Percentiles rank a stretch among this genome's conserved stretches.
Conservation (phyloP, 2,888 invertebrate genomes). For the Boloria selene region DNA sequence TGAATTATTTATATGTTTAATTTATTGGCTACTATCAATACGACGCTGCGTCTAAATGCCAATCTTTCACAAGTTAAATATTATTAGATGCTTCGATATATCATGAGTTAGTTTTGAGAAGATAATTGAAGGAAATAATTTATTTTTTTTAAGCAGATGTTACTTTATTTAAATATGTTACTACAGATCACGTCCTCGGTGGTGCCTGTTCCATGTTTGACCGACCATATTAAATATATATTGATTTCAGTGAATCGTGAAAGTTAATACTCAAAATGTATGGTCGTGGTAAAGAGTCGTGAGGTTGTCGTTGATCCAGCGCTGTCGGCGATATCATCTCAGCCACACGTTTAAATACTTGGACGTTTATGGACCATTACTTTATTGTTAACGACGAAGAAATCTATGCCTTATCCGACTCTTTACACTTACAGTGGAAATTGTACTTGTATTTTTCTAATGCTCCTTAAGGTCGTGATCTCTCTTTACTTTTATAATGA, state of each 20-base stretch:
- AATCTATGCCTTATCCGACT: slow-evolving; percentile 31
- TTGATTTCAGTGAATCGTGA: background rate
- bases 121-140: too few species aligned
- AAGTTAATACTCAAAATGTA: background rate
- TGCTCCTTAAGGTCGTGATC: slow-evolving; percentile 41
- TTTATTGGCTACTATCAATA: background rate
- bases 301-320: slow-evolving; percentile 50
- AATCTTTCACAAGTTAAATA: slow-evolving; percentile 4
- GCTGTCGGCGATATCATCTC: slow-evolving; percentile 58
- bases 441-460: slow-evolving; percentile 27
- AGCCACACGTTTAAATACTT: slow-evolving; percentile 38
- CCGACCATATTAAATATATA: background rate
- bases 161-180: too few species aligned
- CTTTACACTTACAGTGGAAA: slow-evolving; percentile 26
- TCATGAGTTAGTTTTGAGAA: too few species aligned
- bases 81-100: background rate
- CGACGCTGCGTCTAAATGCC: background rate
- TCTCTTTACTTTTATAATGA: slow-evolving; percentile 26
- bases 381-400: slow-evolving; percentile 45
- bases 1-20: background rate
- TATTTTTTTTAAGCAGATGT: too few species aligned
- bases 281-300: slow-evolving; percentile 46
- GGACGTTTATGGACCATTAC: slow-evolving; percentile 56
- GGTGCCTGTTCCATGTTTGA: background rate
- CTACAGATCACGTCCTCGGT: too few species aligned